phyloP scores from a whole-genome alignment of 1,140 invertebrate genomes.

The Lanistes nyassanus region DNA sequence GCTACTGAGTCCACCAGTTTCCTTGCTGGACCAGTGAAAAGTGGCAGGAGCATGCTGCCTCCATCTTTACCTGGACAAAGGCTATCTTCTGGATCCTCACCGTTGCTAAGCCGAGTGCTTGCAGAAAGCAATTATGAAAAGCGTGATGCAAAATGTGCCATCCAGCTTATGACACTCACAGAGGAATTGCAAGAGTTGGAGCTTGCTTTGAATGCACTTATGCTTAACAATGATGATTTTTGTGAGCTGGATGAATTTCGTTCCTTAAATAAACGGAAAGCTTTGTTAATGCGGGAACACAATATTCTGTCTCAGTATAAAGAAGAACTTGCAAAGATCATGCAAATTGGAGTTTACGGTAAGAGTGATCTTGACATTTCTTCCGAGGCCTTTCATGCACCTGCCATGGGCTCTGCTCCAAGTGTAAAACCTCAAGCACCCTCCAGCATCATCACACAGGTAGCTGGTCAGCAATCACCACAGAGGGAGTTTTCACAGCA shows the following conservation, averaged over 20 bases:
- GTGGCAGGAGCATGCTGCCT: background rate
- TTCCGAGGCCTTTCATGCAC: constrained; percentile 32
- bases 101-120: constrained; percentile 31
- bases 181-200: constrained; percentile 46
- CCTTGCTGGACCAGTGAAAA: background rate
- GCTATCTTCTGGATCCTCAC: background rate
- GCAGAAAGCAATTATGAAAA: constrained; percentile 37
- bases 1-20: too few species aligned
- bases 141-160: constrained; percentile 38
- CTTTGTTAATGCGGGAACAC: constrained; percentile 37
- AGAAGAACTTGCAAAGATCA: constrained; percentile 27
- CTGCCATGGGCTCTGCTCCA: background rate
- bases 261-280: constrained; percentile 37
- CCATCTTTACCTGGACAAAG: background rate
- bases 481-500: too few species aligned
- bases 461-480: too few species aligned
- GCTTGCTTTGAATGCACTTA: constrained; percentile 30
- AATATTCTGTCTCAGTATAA: constrained; percentile 38
- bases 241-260: constrained; percentile 41
- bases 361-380: background rate
- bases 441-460: too few species aligned
- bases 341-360: constrained; percentile 13
- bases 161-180: constrained; percentile 31
- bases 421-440: too few species aligned
- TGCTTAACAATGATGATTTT: constrained; percentile 38